A percentile compares a stretch with the other conserved stretches of the same genome.
These are phyloP conservation scores for Stictonetta naevosa DNA, from an alignment of 2,113 vertebrate genomes.

Conservation along the genomic window DNA sequence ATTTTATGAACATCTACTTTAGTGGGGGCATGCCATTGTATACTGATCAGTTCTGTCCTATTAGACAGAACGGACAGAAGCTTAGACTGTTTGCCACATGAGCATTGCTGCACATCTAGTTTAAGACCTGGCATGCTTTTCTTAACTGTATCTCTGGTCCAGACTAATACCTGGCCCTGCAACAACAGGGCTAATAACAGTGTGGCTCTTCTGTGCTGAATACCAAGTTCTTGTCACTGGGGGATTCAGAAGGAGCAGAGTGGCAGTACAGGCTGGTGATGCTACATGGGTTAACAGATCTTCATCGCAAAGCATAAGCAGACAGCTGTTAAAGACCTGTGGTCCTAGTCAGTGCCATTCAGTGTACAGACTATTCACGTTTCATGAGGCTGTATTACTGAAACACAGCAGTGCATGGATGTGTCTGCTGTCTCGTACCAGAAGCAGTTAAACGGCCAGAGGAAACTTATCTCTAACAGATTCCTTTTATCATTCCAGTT, in stretches of 20 bases:
- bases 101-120: not conserved
- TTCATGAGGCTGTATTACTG: not conserved
- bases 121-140: not conserved
- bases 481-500: not conserved
- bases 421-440: not conserved
- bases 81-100: not conserved
- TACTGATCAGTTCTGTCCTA: not conserved
- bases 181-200: not conserved
- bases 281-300: not conserved
- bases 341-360: not conserved
- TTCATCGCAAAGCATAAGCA: not conserved
- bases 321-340: not conserved
- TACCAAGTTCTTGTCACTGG: not conserved
- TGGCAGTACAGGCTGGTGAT: not conserved
- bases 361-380: not conserved
- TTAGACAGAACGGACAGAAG: not conserved
- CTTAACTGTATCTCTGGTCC: not conserved
- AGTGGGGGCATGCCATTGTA: not conserved
- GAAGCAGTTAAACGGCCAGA: not conserved
- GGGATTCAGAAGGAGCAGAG: not conserved
- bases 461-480: not conserved
- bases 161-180: not conserved
- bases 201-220: not conserved
- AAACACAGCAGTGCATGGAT: not conserved
- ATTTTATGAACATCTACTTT: not conserved